Conservation (phyloP, 2,888 invertebrate species). For the Iselma pallidipennis region DNA sequence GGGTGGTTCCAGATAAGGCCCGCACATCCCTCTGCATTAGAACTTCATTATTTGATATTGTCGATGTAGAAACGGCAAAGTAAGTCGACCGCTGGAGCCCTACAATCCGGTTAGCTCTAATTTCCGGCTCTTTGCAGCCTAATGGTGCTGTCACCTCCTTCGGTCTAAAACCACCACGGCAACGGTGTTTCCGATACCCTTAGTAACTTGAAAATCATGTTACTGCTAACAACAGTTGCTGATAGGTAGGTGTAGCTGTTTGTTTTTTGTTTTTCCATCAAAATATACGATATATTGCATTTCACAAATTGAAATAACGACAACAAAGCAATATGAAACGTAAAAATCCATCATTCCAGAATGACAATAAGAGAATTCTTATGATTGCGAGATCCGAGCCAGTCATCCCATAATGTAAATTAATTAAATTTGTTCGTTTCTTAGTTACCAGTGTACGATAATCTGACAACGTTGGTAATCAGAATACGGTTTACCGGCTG, state of each 20-base stretch:
- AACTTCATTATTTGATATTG: constrained; percentile 28
- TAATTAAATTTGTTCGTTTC: neutral
- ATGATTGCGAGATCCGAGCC: too few species aligned
- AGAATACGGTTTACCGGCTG: constrained; percentile 4
- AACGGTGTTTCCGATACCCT: neutral
- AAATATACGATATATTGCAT: too few species aligned
- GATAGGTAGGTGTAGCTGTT: too few species aligned
- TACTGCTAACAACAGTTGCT: too few species aligned
- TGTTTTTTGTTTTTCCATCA: too few species aligned
- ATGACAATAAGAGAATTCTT: too few species aligned
- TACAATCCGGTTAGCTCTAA: constrained; percentile 24
- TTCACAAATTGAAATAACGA: too few species aligned
- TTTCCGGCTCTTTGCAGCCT: constrained; percentile 21
- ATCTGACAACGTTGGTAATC: neutral
- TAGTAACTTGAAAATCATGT: neutral
- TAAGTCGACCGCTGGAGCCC: constrained; percentile 12
- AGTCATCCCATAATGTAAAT: neutral
- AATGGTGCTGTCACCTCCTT: constrained; percentile 16
- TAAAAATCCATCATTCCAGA: too few species aligned
- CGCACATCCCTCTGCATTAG: constrained; percentile 26
- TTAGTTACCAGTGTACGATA: neutral
- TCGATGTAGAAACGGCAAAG: constrained; percentile 21
- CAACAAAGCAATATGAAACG: too few species aligned
- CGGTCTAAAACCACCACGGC: constrained; percentile 3
- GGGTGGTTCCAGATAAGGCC: constrained; percentile 27